These are phyloP conservation scores for Cosmorhoe ocellata DNA, from an alignment of 2,888 invertebrate genomes.

Conservation along the genomic window DNA sequence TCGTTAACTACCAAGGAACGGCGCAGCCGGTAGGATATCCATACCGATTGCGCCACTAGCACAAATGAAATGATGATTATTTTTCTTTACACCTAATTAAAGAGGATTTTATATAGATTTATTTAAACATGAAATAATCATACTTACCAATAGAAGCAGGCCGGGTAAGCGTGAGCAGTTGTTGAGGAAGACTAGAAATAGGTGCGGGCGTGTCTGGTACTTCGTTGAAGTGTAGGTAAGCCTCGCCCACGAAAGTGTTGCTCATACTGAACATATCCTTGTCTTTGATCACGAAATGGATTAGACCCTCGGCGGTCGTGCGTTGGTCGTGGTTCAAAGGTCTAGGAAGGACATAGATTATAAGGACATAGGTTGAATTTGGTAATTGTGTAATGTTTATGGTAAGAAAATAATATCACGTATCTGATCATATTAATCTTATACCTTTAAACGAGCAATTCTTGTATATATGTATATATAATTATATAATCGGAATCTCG, in stretches of 20 bases:
- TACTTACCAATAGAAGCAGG: constrained; percentile 85
- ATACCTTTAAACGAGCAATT: too few species aligned
- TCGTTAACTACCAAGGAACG: background rate
- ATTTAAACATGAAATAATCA: background rate
- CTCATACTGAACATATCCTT: constrained; percentile 95
- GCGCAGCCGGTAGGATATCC: background rate
- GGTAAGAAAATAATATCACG: too few species aligned
- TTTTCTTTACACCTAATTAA: too few species aligned
- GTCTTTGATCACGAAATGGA: constrained; percentile 97
- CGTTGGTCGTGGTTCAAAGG: constrained; percentile 88
- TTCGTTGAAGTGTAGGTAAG: constrained; percentile 91
- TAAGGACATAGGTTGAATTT: too few species aligned
- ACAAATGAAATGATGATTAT: too few species aligned
- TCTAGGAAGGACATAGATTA: constrained; percentile 75
- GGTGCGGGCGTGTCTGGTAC: constrained; percentile 85
- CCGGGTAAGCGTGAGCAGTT: constrained; percentile 86
- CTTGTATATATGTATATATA: too few species aligned
- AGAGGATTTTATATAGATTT: too few species aligned
- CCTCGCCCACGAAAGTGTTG: constrained; percentile 97
- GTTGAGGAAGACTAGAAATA: constrained; percentile 85
- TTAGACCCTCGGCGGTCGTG: constrained; percentile 84
- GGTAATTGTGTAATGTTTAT: too few species aligned
- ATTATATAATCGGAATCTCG: too few species aligned
- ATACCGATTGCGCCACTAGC: too few species aligned
- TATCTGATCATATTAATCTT: too few species aligned